Evolutionary conservation across 2,888 invertebrate species (phyloP).

Genomic region (Lasioglossum pauxillum): DNA sequence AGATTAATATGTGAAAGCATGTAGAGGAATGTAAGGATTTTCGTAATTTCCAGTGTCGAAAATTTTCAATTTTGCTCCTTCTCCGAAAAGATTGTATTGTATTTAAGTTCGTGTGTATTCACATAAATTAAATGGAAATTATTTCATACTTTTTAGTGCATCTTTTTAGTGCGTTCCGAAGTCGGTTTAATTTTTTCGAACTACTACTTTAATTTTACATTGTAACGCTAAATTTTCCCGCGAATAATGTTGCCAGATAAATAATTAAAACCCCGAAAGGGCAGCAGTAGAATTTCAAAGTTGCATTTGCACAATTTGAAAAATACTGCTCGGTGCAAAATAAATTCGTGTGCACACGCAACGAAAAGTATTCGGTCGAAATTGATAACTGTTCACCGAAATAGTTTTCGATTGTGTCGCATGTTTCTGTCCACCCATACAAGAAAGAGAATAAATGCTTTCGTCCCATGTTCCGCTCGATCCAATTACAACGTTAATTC

Average conservation of each 20-base stretch:
- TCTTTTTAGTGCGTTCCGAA: too few relatives aligned
- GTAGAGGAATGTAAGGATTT: too few relatives aligned
- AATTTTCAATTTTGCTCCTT: too few relatives aligned
- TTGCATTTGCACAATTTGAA: background rate
- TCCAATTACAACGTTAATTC: constrained; percentile 27
- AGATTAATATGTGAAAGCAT: too few relatives aligned
- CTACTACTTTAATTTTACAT: background rate
- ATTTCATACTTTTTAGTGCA: too few relatives aligned
- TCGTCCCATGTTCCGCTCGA: background rate
- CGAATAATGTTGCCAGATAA: background rate
- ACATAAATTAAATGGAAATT: too few relatives aligned
- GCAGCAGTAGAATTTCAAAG: background rate
- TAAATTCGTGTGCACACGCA: background rate
- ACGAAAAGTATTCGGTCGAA: background rate
- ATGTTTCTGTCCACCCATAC: background rate
- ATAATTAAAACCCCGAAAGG: background rate
- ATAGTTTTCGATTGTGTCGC: background rate
- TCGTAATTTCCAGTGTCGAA: too few relatives aligned
- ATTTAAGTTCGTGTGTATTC: too few relatives aligned
- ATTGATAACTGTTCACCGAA: background rate
- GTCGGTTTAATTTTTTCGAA: background rate
- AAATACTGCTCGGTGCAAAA: background rate
- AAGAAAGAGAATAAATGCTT: constrained; percentile 13
- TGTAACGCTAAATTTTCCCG: background rate
- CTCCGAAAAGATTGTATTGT: too few relatives aligned